These are phyloP conservation scores for Boulengeromyrus knoepffleri DNA, from an alignment of 2,113 vertebrate species.

Conservation along the genomic window DNA sequence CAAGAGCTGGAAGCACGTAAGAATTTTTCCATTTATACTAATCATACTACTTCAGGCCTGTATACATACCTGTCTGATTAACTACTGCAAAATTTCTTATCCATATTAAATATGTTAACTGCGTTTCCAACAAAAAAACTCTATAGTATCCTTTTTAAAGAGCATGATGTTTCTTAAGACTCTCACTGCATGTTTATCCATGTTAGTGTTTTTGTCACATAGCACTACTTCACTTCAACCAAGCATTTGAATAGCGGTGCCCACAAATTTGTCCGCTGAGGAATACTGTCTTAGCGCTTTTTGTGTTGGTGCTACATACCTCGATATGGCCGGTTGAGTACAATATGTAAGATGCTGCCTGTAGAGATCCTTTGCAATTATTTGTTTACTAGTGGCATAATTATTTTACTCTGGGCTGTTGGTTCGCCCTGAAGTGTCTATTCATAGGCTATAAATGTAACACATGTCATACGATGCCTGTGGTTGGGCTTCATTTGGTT, in stretches of 20 bases:
- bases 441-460: background rate
- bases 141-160: background rate
- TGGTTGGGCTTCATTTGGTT: background rate
- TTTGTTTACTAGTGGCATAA: background rate
- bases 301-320: background rate
- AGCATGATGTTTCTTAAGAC: background rate
- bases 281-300: background rate
- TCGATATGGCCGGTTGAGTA: background rate
- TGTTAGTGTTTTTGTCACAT: background rate
- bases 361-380: background rate
- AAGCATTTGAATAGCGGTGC: background rate
- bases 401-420: background rate
- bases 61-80: background rate
- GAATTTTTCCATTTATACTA: conserved; percentile 39
- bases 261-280: background rate
- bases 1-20: conserved; percentile 86
- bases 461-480: background rate
- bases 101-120: background rate
- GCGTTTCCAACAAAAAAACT: background rate
- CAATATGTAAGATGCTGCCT: background rate
- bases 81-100: background rate
- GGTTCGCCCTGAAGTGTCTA: background rate
- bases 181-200: background rate
- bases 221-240: background rate
- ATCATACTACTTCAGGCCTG: background rate